Conservation (phyloP, 2,113 vertebrate species). For the Ceyx cyanopectus region DNA sequence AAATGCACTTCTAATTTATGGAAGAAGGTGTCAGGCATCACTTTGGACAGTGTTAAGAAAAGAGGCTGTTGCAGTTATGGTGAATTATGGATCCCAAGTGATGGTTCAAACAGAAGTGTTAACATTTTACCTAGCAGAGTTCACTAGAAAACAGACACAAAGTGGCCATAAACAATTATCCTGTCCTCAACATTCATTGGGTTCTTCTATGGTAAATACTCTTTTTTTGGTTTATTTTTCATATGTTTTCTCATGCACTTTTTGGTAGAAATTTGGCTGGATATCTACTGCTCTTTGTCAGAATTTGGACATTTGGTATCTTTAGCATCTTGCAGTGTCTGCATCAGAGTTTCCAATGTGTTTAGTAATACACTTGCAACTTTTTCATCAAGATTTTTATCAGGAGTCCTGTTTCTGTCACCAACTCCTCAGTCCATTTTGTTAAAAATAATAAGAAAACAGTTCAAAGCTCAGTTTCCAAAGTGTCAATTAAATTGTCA, state of each 20-base stretch:
- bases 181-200: neutral
- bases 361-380: neutral
- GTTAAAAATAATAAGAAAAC: neutral
- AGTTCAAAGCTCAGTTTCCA: neutral
- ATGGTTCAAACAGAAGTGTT: neutral
- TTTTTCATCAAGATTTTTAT: slow-evolving; percentile 18
- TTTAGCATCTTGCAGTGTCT: neutral
- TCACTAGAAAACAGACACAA: neutral
- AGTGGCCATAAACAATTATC: neutral
- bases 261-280: neutral
- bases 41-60: neutral
- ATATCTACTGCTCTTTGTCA: neutral
- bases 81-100: neutral
- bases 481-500: neutral
- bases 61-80: neutral
- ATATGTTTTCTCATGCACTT: neutral
- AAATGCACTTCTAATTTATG: neutral
- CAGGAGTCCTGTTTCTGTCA: slow-evolving; percentile 2
- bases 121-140: neutral
- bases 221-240: neutral
- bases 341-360: neutral
- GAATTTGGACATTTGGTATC: neutral
- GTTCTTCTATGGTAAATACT: neutral
- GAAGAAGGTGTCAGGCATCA: neutral
- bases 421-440: neutral